Base-by-base conservation (phyloP, 2,113 vertebrate species). In the Sterrhoptilus dennistouni region DNA sequence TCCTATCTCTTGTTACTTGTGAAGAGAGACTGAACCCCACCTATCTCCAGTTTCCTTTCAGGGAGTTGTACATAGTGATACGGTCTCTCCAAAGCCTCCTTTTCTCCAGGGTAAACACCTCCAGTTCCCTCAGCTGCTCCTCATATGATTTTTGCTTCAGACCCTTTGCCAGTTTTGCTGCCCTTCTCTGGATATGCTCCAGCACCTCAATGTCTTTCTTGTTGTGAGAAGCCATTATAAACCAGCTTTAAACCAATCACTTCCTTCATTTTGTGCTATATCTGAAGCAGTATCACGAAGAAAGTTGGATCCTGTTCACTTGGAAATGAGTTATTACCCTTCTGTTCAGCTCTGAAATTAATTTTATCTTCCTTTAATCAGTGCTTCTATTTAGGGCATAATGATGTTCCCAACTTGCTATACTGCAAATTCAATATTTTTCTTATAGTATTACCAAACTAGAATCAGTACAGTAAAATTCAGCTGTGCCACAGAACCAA, bases 321-420 rank as follows among this genome's bases (percentile, higher is more conserved):
- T 87, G 75, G 69, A 93, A 94, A 96, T 90, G 33, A 91, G 80
- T 81, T 68, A 81, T 76, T 83, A 87, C 45, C 45, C 40, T 95
- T 93, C 83, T 78, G 45, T 65, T 94, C 56, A 82, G 52, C 35
- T 90, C 29, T 40, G 40, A 87, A 92, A 95, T 93, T 87, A 63
- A 90, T 95, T 92, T 92, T 82, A 85, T 66, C 88, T 84, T 71
- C 53, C 27, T 33, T 87, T 93, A 68, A 84, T 88, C 79, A 88
- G 44, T 87, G 52, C 35, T 89, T 87, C 93, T 85, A 49, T 65
- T 90, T 83, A 91, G 52, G 59, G 45, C 47, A 61, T 56, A 89
- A 77, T 66, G n/a, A 93, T 59, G 57, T 87, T 84, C 42, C 57
- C 38, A 68, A 59, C 74, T 61, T 71, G 53, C 50, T 90, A 31